These are phyloP conservation scores for Brachymystax lenok DNA, from an alignment of 2,797 vertebrate species.

Conservation along the genomic window DNA sequence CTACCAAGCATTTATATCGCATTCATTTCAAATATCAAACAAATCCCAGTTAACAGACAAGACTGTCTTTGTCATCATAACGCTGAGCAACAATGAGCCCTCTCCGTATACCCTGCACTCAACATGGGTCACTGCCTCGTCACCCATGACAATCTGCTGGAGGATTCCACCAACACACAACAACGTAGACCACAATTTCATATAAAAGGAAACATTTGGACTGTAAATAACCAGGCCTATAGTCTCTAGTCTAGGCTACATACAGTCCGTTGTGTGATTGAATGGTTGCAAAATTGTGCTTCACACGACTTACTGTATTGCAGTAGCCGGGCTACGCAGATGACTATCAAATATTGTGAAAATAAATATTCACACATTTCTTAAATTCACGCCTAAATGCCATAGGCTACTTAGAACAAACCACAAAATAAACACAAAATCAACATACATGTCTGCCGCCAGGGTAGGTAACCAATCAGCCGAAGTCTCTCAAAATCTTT, in stretches of 20 bases:
- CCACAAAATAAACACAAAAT: background rate
- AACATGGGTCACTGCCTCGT: background rate
- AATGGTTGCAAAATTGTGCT: no score
- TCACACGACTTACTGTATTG: background rate
- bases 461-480: background rate
- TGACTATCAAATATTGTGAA: background rate
- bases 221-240: background rate
- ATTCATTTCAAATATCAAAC: slow-evolving; percentile 47
- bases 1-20: slow-evolving; percentile 33
- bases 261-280: no score
- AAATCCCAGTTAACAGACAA: slow-evolving; percentile 33
- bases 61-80: slow-evolving; percentile 48
- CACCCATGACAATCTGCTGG: background rate
- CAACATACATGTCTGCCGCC: slow-evolving; percentile 60
- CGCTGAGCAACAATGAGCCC: background rate
- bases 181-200: background rate
- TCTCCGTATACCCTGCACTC: background rate
- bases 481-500: slow-evolving; percentile 12
- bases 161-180: background rate
- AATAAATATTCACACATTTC: background rate
- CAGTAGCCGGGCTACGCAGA: background rate
- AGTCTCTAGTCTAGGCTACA: no score
- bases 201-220: background rate
- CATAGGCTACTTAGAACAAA: background rate
- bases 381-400: background rate